Evolutionary conservation across 2,888 invertebrate genomes (phyloP), one percentile per base, ranked within the genome.

Genomic region (Pediacus dermestoides): DNA sequence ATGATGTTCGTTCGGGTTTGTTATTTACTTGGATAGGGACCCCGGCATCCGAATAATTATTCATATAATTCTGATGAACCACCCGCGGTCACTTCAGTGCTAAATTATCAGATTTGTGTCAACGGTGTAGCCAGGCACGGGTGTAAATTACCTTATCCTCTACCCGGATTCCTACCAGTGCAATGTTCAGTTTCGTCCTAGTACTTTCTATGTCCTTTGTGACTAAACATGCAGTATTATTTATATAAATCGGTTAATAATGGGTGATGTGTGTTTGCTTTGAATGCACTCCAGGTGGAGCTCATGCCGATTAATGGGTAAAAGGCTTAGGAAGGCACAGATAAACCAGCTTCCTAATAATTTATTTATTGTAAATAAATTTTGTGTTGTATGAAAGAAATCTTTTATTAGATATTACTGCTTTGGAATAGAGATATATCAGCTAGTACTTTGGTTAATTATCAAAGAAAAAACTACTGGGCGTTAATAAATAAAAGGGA

Each of bases 101-200:
- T 61, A 61, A 58, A 61, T 61, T 57, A 59, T 57, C 57, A 51
- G 60, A 57, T 60, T 59, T 61, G 59, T 56, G 59, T 61, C 59
- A 51, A 53, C 53, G 55, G 41, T 42, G 34, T 37, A 40, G 14
- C 28, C 28, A 10, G 28, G 23, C 23, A 23, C 23, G 4, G 33
- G 51, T 46, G 58, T 56, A 57, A 60, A 60, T 59, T 57, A 52
- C 49, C 50, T 48, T 48, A 52, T 53, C 46, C 43, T 39, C 33
- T 41, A 34, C 38, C 42, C 39, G 39, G 44, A 49, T 52, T 52
- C 49, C 36, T 33, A 30, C 26, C 16, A 37, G 16, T 15, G 23
- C n/a, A n/a, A n/a, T n/a, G n/a, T n/a, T n/a, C n/a, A n/a, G n/a
- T n/a, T n/a, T n/a, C n/a, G n/a, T n/a, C n/a, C n/a, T n/a, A n/a